A percentile compares a stretch with the other conserved stretches of the same genome.
phyloP scores from a whole-genome alignment of 2,113 vertebrate genomes.

The Miniopterus natalensis region DNA sequence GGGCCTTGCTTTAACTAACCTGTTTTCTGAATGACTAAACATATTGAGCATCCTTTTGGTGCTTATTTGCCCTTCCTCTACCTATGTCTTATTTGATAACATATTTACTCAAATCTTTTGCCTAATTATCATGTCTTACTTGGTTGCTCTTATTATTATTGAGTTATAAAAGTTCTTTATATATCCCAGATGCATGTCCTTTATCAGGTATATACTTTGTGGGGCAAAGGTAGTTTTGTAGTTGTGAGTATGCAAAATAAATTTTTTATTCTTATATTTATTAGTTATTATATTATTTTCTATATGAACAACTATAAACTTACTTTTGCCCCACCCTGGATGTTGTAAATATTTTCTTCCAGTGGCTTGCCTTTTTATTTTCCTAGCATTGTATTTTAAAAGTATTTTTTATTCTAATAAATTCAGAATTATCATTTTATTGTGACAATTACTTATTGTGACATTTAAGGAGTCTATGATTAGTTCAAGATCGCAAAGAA shows the following conservation, averaged over 20 bases:
- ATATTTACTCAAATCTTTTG: background rate
- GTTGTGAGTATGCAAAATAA: too few relatives aligned
- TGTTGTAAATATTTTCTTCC: background rate
- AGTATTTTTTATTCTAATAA: background rate
- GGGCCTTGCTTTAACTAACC: background rate
- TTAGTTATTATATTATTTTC: too few relatives aligned
- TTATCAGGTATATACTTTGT: background rate
- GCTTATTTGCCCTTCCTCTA: background rate
- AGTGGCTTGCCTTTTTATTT: background rate
- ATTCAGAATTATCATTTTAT: background rate
- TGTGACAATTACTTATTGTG: background rate
- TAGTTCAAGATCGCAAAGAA: background rate
- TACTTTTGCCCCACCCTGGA: background rate
- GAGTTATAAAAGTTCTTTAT: background rate
- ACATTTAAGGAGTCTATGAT: background rate
- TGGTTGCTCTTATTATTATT: background rate
- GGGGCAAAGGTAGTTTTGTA: too few relatives aligned
- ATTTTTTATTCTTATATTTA: too few relatives aligned
- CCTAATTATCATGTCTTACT: background rate
- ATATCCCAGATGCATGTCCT: background rate
- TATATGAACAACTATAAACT: too few relatives aligned
- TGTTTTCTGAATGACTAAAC: background rate
- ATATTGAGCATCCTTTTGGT: fast-evolving
- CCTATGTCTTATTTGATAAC: background rate
- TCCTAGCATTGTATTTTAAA: background rate